Percentiles rank a stretch among this genome's conserved stretches.
Conservation (phyloP, 2,113 vertebrate species). For the Ammospiza caudacuta region DNA sequence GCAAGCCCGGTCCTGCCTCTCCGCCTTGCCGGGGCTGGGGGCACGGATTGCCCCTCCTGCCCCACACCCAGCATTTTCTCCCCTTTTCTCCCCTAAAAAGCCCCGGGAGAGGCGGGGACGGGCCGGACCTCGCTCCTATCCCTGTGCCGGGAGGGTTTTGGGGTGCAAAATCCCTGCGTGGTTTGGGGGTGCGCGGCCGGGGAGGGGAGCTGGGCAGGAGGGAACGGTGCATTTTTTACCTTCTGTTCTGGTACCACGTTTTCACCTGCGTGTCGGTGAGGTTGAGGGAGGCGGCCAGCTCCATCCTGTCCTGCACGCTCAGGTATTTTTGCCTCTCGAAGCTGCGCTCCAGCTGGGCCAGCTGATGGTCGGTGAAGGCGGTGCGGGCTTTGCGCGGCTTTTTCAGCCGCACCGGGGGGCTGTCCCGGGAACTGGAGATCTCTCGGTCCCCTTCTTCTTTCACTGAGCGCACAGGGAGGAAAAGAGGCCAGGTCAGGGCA, state of each 20-base stretch:
- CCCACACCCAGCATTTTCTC: background rate
- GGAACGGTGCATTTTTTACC: constrained; percentile 75
- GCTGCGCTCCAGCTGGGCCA: constrained; percentile 97
- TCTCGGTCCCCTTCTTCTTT: constrained; percentile 97
- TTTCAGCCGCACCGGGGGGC: constrained; percentile 93
- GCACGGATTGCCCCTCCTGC: background rate
- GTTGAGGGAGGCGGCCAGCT: constrained; percentile 96
- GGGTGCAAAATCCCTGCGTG: background rate
- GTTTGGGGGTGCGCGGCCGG: background rate
- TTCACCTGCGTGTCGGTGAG: constrained; percentile 99
- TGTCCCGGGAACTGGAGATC: constrained; percentile 97
- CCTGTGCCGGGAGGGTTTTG: rapidly evolving
- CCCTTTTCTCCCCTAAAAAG: background rate
- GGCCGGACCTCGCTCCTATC: no score
- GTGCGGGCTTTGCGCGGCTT: constrained; percentile 97
- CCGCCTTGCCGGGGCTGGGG: background rate
- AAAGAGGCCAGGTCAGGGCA: background rate
- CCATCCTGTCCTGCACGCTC: constrained; percentile 98
- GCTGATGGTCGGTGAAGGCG: constrained; percentile 97
- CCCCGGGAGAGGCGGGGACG: background rate
- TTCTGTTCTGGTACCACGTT: constrained; percentile 99
- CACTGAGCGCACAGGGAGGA: constrained; percentile 75
- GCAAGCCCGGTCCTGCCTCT: background rate
- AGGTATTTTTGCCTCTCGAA: constrained; percentile 97
- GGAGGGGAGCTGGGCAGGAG: background rate